A percentile compares a stretch with the other conserved stretches of the same genome.
Evolutionary conservation across 2,888 invertebrate genomes (phyloP).

Genomic region (Lamellibrachia satsuma): DNA sequence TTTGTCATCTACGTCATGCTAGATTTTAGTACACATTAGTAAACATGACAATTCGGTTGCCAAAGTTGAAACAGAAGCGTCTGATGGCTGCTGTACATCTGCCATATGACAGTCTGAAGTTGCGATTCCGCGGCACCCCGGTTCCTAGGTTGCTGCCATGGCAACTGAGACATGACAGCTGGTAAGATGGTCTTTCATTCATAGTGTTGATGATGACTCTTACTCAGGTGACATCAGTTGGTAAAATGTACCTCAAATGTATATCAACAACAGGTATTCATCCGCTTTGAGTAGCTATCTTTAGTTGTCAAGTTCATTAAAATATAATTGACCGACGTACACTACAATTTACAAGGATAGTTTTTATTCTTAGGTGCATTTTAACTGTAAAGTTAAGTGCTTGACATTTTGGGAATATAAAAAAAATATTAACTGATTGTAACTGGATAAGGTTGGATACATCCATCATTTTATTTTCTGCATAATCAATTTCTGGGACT

Average conservation of each 20-base stretch:
- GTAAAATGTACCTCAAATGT: neutral
- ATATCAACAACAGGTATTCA: neutral
- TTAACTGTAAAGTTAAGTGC: too few species aligned
- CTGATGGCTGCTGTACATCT: neutral
- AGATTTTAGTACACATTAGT: neutral
- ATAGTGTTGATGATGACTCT: neutral
- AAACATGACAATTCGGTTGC: neutral
- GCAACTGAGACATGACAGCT: conserved; percentile 6
- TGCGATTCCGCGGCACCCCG: neutral
- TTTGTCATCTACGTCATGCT: neutral
- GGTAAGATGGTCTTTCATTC: neutral
- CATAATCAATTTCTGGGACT: neutral
- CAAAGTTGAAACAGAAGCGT: neutral
- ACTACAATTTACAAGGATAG: neutral
- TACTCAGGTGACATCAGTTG: neutral
- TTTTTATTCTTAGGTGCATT: neutral
- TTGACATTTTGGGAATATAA: neutral
- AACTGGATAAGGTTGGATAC: too few species aligned
- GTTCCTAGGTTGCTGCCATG: conserved; percentile 10
- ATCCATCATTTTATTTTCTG: neutral
- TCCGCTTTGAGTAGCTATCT: neutral
- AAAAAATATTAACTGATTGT: neutral
- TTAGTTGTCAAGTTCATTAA: neutral
- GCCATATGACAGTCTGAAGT: neutral
- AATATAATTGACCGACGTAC: neutral